Evolutionary conservation across 2,888 invertebrate species (phyloP), one percentile per base, ranked within the genome.

Genomic region (Philopedon plagiatum): DNA sequence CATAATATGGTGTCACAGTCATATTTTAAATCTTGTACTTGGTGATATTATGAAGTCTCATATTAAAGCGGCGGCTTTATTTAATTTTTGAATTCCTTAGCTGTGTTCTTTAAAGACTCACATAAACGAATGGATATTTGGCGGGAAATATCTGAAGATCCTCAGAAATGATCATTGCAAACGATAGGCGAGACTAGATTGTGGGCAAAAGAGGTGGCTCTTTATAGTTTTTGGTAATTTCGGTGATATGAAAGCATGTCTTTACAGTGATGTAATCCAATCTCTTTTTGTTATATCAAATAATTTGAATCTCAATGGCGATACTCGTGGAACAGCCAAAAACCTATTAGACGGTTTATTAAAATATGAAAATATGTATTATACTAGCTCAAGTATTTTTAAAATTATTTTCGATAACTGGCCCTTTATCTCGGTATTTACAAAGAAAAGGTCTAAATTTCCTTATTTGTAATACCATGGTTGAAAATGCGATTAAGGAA

Each of bases 401-500:
- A 51, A 51, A 51, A 23, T 9, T 51, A 51, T 51, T 21, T 8
- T 7, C n/a, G 9, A 11, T 21, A 11, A 49, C 44, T 1, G 44
- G 44, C 7, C 44, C 13, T 8, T 15, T 21, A 21, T 49, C 49
- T 1, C 21, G 49, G 4, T 49, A 21, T 49, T 49, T 49, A 21
- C 21, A 49, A 18, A 49, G 15, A 19, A 49, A 49, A 21, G 21
- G 23, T 18, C 11, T 49, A 9, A 21, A 49, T 11, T 11, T 49
- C 7, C 57, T 57, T 57, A 57, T 18, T 4, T 57, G 57, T n/a
- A 23, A 57, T 29, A 21, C 18, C 32, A 18, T 49, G 21, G 49
- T 49, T 15, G 21, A 49, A n/a, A n/a, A n/a, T n/a, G n/a, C n/a
- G n/a, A n/a, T n/a, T n/a, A n/a, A n/a, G n/a, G n/a, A n/a, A n/a